Evolutionary conservation across 64 coral and sea anemone species (phyloP), one percentile per base, ranked within the genome.

Genomic region (Acropora tenuis): DNA sequence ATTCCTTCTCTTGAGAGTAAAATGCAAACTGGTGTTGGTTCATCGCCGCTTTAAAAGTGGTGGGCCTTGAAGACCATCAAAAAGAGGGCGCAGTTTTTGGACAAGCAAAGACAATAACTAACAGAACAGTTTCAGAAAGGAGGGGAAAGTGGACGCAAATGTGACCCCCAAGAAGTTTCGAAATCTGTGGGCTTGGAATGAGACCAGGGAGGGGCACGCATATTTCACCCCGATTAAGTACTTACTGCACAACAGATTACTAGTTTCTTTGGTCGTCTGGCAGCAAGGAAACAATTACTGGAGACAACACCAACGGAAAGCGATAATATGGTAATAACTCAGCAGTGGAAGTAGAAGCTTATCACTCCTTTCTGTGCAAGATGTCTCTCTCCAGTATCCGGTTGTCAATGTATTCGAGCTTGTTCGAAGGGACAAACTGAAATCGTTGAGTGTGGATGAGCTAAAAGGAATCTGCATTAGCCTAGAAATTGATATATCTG

Each of bases 101-200:
- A 48, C 12, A 89, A 76, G 30, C 78, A 82, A 48, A 91, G 16
- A 44, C 49, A 79, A 48, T 83, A 74, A 9, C 15, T 91, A 75
- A 83, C 47, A 15, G 89, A 91, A 12, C 65, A 91, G 57, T 91
- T 83, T 91, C 0, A 83, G 52, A 83, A 82, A 59, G 89, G 89
- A 69, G 76, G 80, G 77, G 12, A 89, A 48, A 68, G 43, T 30
- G 88, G 88, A 68, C 76, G 17, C 12, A 80, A 79, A 69, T 66
- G 46, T 42, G 88, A 89, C 67, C 88, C 60, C 3, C 75, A 78
- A 30, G 75, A 89, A 79, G 76, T 89, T 66, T 79, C 88, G 11
- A 79, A 89, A 48, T 43, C 58, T 47, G 80, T 89, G 88, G 20
- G n/a, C 44, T 30, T 43, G 67, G 88, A 59, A 47, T 15, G 61